A percentile compares a stretch with the other conserved stretches of the same genome.
phyloP scores from a whole-genome alignment of 2,888 invertebrate genomes.

The Cepaea hortensis region DNA sequence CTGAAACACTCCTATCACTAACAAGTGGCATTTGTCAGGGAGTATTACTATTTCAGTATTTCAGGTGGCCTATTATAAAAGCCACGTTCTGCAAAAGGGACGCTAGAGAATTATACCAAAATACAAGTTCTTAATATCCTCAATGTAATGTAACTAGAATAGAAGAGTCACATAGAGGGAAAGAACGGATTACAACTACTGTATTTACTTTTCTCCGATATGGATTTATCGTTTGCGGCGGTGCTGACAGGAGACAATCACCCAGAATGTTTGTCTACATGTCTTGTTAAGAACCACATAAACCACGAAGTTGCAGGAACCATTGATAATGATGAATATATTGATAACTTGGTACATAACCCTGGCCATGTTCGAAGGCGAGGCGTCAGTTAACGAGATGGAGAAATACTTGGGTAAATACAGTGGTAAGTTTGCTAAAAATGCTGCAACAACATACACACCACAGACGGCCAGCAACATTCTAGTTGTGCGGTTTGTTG shows the following conservation, averaged over 20 bases:
- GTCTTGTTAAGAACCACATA: slow-evolving; percentile 32
- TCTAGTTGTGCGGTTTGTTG: slow-evolving; percentile 21
- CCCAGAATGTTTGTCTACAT: slow-evolving; percentile 12
- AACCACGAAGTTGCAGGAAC: slow-evolving; percentile 29
- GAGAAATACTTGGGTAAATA: slow-evolving; percentile 2
- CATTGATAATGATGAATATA: slow-evolving; percentile 9
- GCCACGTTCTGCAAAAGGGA: too few relatives aligned
- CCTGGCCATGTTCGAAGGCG: slow-evolving; percentile 22
- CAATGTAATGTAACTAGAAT: too few relatives aligned
- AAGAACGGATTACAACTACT: too few relatives aligned
- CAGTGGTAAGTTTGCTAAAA: background rate
- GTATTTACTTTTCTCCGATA: too few relatives aligned
- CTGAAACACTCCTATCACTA: too few relatives aligned
- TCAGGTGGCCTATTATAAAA: too few relatives aligned
- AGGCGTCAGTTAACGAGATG: background rate
- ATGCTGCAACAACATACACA: slow-evolving; percentile 7
- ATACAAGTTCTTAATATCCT: too few relatives aligned
- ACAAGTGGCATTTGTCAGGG: too few relatives aligned
- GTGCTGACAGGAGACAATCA: background rate
- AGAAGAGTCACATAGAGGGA: too few relatives aligned
- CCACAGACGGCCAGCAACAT: slow-evolving; percentile 32
- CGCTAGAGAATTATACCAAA: too few relatives aligned
- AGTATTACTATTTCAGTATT: too few relatives aligned
- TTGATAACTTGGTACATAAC: slow-evolving; percentile 38
- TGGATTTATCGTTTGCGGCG: too few relatives aligned